phyloP scores from a whole-genome alignment of 2,113 vertebrate genomes.

The Chiloscyllium plagiosum region DNA sequence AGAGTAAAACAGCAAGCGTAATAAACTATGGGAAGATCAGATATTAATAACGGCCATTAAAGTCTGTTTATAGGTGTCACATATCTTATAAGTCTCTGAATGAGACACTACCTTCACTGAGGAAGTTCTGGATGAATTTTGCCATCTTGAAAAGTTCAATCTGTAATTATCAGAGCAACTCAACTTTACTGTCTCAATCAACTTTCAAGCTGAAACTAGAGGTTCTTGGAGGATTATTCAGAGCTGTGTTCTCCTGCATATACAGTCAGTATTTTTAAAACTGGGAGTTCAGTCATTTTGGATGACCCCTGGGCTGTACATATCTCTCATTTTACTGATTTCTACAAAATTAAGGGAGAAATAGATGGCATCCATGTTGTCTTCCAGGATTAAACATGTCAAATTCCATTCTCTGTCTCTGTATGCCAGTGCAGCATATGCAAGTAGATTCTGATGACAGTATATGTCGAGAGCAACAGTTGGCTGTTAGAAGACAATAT shows the following conservation, averaged over 20 bases:
- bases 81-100: background rate
- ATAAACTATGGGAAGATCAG: too few species aligned
- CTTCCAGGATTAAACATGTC: background rate
- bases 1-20: background rate
- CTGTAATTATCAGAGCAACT: background rate
- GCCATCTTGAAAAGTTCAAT: background rate
- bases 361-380: background rate
- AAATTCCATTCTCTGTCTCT: too few species aligned
- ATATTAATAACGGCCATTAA: too few species aligned
- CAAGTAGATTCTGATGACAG: too few species aligned
- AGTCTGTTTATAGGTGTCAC: too few species aligned
- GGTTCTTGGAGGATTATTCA: background rate
- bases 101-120: background rate
- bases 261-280: background rate
- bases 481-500: too few species aligned
- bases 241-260: background rate
- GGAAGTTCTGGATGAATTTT: background rate
- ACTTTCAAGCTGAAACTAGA: background rate
- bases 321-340: background rate
- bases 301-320: background rate
- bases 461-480: too few species aligned
- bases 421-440: too few species aligned
- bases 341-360: background rate
- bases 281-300: background rate
- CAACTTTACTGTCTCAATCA: background rate